Conservation (phyloP, 2,888 invertebrate genomes). For the Trissoscelio sp. region DNA sequence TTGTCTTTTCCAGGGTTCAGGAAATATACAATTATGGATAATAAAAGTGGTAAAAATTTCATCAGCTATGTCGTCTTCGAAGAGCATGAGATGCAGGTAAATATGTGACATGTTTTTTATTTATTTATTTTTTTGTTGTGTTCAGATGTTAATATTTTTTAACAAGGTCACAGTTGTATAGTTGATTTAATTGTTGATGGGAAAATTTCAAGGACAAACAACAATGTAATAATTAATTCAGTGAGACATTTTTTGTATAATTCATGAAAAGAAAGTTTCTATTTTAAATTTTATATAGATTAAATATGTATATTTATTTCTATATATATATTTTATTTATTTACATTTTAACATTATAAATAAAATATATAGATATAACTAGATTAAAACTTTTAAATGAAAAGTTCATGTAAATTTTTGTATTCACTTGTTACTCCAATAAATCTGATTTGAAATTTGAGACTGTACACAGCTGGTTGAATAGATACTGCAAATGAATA, state of each 20-base stretch:
- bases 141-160: too few relatives aligned
- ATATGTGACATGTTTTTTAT: not conserved
- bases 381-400: too few relatives aligned
- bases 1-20: not conserved
- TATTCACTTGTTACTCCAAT: too few relatives aligned
- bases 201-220: not conserved
- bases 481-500: too few relatives aligned
- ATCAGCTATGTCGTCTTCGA: conserved; percentile 83
- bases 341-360: too few relatives aligned
- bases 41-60: conserved; percentile 82
- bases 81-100: conserved; percentile 83
- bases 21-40: conserved; percentile 75
- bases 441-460: too few relatives aligned
- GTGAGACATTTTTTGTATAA: not conserved
- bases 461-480: too few relatives aligned
- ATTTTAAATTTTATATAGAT: too few relatives aligned
- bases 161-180: not conserved
- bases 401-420: too few relatives aligned
- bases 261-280: not conserved
- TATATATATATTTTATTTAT: too few relatives aligned
- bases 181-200: not conserved
- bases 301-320: too few relatives aligned
- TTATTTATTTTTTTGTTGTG: not conserved
- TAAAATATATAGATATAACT: too few relatives aligned
- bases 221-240: not conserved